These are phyloP conservation scores for Cyanocitta stelleri DNA, from an alignment of 2,113 vertebrate genomes.

Conservation along the genomic window DNA sequence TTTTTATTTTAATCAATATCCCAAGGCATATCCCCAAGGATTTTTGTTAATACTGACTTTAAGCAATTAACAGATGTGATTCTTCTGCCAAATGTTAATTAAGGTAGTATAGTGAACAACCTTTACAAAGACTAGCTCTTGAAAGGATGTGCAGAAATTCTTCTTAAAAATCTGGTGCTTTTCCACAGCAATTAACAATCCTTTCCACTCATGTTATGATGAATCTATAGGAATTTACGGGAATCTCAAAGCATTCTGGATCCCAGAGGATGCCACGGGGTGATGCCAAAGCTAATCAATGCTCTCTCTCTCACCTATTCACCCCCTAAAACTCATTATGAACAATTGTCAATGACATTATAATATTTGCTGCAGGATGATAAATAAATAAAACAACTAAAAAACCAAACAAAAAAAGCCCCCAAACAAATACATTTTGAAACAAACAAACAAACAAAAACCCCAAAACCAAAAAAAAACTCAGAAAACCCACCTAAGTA, in stretches of 20 bases:
- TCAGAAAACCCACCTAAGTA: background rate
- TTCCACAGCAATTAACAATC: background rate
- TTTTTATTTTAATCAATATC: background rate
- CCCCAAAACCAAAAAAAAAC: too few species aligned
- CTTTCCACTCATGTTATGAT: background rate
- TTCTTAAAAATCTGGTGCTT: background rate
- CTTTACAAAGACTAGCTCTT: background rate
- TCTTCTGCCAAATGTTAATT: background rate
- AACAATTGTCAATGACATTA: background rate
- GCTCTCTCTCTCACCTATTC: background rate
- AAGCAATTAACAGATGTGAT: background rate
- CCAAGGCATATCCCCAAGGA: background rate
- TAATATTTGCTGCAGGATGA: background rate
- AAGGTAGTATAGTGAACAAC: background rate
- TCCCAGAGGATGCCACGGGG: background rate
- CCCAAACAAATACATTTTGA: too few species aligned
- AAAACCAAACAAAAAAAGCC: background rate
- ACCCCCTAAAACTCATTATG: background rate
- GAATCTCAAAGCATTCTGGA: background rate
- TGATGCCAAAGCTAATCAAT: background rate
- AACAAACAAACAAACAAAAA: background rate
- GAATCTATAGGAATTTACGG: background rate
- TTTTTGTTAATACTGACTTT: background rate
- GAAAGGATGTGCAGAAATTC: background rate
- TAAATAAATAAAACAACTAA: background rate